Evolutionary conservation across 2,888 invertebrate species (phyloP), one percentile per base, ranked within the genome.

Genomic region (Lasioglossum oenotherae): DNA sequence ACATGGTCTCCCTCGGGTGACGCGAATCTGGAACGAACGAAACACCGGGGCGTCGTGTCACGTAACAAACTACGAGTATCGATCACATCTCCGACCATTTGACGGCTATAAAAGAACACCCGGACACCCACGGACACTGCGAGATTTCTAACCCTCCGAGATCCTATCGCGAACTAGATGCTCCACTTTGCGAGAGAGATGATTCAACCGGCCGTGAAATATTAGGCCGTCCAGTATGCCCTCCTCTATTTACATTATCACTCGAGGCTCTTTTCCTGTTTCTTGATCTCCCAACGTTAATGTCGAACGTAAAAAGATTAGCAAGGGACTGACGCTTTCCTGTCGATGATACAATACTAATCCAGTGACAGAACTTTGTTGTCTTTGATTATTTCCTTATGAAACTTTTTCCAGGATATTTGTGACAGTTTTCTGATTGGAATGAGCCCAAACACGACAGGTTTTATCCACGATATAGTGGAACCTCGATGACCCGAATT

Each of bases 1-100:
- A 99, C 96, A 94, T 99, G 99, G 95, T 99, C 99, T 19, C 99
- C 99, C 89, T 98, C 97, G 35, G 97, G 96, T 0, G 98, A 98
- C 81, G 97, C 95, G 94, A 99, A 99, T 95, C 98, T 98, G 88
- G 92, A 89, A 89, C 74, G 74, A 90, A 76, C 75, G 90, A 73
- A 79, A 71, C 78, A 80, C 49, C 57, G 10, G 23, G 75, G 69
- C 46, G 64, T 84, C 80, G 77, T 57, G 64, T 64, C 80, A 49
- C 80, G 84, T 84, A 84, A 84, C 83, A 78, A 84, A 60, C 64
- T 73, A 53, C 84, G 46, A 69, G 79, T 84, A 85, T 85, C 84
- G 84, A 85, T 85, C 84, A 78, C 84, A 49, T 4, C 41, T n/a
- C 79, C 75, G 75, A 79, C 78, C 72, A 84, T 84, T 84, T 67